phyloP scores from a whole-genome alignment of 2,113 vertebrate genomes.

The Dissostichus mawsoni region DNA sequence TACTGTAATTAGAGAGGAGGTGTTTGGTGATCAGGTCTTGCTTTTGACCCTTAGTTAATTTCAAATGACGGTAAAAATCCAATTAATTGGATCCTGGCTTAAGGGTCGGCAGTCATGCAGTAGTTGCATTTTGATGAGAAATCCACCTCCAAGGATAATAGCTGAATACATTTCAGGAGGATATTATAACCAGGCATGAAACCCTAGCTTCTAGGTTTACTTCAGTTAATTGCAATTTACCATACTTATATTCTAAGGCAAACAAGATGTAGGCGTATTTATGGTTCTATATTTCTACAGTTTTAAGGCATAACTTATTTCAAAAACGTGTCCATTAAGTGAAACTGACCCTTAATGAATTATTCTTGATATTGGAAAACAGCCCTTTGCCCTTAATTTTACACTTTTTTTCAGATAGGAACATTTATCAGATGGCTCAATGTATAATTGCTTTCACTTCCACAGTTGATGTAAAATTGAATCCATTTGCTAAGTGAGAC shows the following conservation, averaged over 20 bases:
- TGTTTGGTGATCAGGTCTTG: conserved; percentile 29
- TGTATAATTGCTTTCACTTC: conserved; percentile 55
- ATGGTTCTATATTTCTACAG: neutral
- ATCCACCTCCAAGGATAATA: conserved; percentile 51
- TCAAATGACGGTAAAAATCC: conserved; percentile 57
- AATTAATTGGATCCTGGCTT: conserved; percentile 64
- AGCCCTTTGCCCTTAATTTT: conserved; percentile 46
- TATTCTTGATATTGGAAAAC: conserved; percentile 36
- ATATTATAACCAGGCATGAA: conserved; percentile 7
- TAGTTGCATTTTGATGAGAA: conserved; percentile 41
- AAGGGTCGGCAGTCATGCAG: conserved; percentile 37
- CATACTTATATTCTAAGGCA: neutral
- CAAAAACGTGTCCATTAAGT: conserved; percentile 7
- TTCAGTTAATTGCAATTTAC: neutral
- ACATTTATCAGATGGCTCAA: conserved; percentile 48
- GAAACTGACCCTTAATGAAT: conserved; percentile 34
- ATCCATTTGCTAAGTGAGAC: conserved; percentile 42
- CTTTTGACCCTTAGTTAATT: conserved; percentile 37
- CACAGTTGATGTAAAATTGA: conserved; percentile 45
- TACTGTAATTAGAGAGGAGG: conserved; percentile 10
- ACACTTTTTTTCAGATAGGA: conserved; percentile 21
- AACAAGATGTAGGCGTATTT: neutral
- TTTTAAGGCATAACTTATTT: neutral
- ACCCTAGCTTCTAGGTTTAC: neutral
- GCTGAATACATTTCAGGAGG: conserved; percentile 35